Evolutionary conservation across 1,140 invertebrate genomes (phyloP), one percentile per base, ranked within the genome.

Genomic region (Drosophila orena): DNA sequence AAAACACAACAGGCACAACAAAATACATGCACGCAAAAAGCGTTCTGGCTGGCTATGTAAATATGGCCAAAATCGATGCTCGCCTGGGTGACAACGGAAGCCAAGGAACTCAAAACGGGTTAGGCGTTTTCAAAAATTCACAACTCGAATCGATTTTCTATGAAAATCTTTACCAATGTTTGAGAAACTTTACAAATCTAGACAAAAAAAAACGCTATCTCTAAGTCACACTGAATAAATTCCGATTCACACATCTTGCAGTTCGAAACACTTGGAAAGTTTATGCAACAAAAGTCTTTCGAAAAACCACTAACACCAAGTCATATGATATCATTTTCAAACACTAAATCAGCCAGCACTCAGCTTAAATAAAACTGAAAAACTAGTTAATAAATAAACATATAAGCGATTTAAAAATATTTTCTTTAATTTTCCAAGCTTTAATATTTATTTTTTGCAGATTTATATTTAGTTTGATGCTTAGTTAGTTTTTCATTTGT

Each of bases 41-140:
- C 46, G 55, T 65, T 79, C 56, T 62, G 68, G 50, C 44, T 27
- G 14, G 44, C 50, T 72, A 61, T 71, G 61, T 56, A 74, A 83
- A 72, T 73, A 73, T 24, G 40, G 77, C 69, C 42, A 66, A 86
- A 86, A 83, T 86, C 84, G 75, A 88, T 88, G 83, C 64, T 50
- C 22, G 55, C 40, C 37, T 49, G 37, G 40, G 46, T 34, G 53
- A 65, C 55, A 54, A 57, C 35, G 68, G 68, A 22, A 44, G 69
- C 50, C 62, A 70, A 57, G 66, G 37, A 49, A 70, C 68, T 35
- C 52, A 3, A 49, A 71, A 71, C 20, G 65, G 53, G 52, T 70
- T 70, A 49, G 14, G 4, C 15, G 30, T 57, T 57, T 49, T 27
- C 5, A 15, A n/a, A 70, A 70, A 40, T 42, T 17, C 53, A n/a